These are phyloP conservation scores for Zhengitettix transpicula DNA, from an alignment of 2,888 invertebrate genomes.

Conservation along the genomic window DNA sequence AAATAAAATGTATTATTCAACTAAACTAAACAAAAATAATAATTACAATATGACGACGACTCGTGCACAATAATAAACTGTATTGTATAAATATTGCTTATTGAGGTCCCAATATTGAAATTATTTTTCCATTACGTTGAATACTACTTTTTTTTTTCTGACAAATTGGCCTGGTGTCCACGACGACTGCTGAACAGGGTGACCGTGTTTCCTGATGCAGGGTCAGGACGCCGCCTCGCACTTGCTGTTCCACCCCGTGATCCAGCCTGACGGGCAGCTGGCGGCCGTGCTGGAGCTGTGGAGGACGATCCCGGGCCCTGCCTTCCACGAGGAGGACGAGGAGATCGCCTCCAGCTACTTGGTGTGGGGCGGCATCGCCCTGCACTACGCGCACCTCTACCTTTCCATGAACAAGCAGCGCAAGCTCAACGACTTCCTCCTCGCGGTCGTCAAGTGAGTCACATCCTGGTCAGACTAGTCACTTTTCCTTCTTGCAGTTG, in stretches of 20 bases:
- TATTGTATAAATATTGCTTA: no score
- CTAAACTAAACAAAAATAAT: no score
- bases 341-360: constrained; percentile 47
- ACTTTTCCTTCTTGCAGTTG: no score
- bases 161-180: no score
- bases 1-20: no score
- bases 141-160: no score
- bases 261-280: constrained; percentile 42
- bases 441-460: constrained; percentile 65
- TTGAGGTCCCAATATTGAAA: no score
- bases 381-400: constrained; percentile 52
- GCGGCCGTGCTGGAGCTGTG: constrained; percentile 53
- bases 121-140: no score
- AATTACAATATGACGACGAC: no score
- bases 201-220: background rate
- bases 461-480: background rate
- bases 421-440: constrained; percentile 56
- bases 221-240: constrained; percentile 27
- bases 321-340: constrained; percentile 49
- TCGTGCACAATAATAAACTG: no score
- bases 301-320: constrained; percentile 30
- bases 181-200: no score
- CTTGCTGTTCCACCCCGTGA: constrained; percentile 42
- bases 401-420: constrained; percentile 51
- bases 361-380: constrained; percentile 51